Evolutionary conservation across 2,113 vertebrate genomes (phyloP), one percentile per base, ranked within the genome.

Genomic region (Grantiella picta): DNA sequence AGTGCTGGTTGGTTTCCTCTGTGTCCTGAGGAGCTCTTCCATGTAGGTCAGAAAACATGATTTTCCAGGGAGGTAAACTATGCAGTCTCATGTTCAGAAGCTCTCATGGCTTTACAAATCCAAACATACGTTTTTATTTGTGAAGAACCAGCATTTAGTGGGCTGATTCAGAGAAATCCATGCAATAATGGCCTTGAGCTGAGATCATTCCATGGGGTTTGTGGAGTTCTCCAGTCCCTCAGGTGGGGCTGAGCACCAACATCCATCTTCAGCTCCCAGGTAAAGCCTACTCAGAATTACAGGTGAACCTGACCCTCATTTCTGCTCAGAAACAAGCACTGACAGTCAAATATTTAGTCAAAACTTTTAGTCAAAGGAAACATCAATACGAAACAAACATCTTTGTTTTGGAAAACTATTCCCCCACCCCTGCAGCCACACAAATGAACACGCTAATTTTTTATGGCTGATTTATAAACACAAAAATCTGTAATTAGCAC

Each of bases 181-280:
- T 23, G 7, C 35, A n/a, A 22, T 49, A 44, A 36, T 6, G 24
- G 49, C 69, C 42, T 36, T 11, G 21, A 79, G 70, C 65, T 13
- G 19, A 70, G 60, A 17, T 29, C 0, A 0, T 77, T 65, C 44
- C 56, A 8, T 6, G 4, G 65, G 8, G 24, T 29, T 18, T 22
- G 16, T 36, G 28, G 50, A 80, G 15, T 27, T 11, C 77, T 56
- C 33, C n/a, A 52, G 27, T 28, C 52, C 56, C 63, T 12, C 19
- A 28, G 36, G 21, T 2, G 42, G 23, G 61, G 47, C 57, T 3
- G 5, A 90, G 22, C 45, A 42, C 25, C 31, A 21, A 3, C 19
- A 4, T 7, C 10, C 29, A 47, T 29, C n/a, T 87, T 21, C 79
- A 57, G 47, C 33, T 72, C 15, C 53, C 50, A 66, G 42, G 29